Base-by-base conservation (phyloP, 2,888 invertebrate genomes). In the Pherbina coryleti region DNA sequence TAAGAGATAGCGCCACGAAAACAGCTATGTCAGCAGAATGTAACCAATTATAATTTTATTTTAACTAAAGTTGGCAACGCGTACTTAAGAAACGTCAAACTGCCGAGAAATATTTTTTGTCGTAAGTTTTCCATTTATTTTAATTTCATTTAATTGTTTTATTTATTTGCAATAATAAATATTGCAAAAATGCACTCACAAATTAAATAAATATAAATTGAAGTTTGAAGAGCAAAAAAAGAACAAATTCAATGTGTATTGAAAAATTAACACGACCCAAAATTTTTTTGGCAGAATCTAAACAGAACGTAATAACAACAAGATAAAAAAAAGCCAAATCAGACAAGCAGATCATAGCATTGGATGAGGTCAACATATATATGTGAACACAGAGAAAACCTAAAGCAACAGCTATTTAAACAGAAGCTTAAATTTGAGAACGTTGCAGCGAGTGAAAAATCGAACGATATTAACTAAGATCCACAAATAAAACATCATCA, bases 51-150 rank as follows among this genome's bases (percentile, higher is more conserved):
- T 8, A 8, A 37, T 37, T 37, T 4, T 1, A 8, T 37, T 5
- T 37, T 31, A 37, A 25, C 22, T 25, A 22, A 4, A 17, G 25
- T 60, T 60, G 60, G 14, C 25, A 60, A 14, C 60, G 11, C 60
- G 0, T 3, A 5, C 60, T 11, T 60, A 14, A 25, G 25, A 60
- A 22, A 60, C 55, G 55, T 55, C 55, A 55, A 55, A 55, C 22
- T 9, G 0, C 5, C 3, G 57, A 75, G 19, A 28, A 67, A 17
- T 19, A 44, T 11, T 44, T 44, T 14, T 64, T 25, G 22, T 14
- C 49, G 51, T 19, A 69, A 67, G 44, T 66, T 77, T 77, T 75
- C 69, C 69, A n/a, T 72, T 31, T 5, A 31, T 31, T 31, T 31
- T 31, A 3, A 31, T 31, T 31, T 3, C 31, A 31, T 31, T n/a